Conservation (phyloP, 2,113 vertebrate genomes). For the Lipotes vexillifer region DNA sequence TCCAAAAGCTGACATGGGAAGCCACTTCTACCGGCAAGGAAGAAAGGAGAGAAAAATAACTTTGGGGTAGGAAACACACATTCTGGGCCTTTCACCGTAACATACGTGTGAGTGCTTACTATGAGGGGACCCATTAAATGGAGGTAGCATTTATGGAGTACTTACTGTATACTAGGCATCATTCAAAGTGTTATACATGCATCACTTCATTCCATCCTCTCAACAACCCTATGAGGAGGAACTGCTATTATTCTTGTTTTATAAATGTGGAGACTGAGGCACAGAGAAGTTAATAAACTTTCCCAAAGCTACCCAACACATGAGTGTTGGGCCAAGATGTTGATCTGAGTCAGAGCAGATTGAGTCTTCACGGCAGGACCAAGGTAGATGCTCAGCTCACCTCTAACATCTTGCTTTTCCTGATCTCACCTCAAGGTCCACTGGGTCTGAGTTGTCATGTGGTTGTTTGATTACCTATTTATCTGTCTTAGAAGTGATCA, state of each 20-base stretch:
- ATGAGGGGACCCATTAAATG: rapidly evolving
- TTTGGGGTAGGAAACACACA: too few relatives aligned
- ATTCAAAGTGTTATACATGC: background rate
- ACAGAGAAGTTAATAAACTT: background rate
- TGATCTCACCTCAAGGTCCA: background rate
- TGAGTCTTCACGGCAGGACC: background rate
- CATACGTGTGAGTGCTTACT: too few relatives aligned
- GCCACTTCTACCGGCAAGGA: background rate
- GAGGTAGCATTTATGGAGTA: too few relatives aligned
- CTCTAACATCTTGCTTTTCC: background rate
- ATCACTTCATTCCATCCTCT: background rate
- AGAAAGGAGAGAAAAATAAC: background rate
- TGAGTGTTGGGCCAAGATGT: background rate
- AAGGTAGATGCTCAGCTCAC: background rate
- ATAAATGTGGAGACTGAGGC: background rate
- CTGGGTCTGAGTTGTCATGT: background rate
- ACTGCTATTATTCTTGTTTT: background rate
- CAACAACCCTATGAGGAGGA: background rate
- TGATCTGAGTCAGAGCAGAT: background rate
- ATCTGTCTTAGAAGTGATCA: background rate
- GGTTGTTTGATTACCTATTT: background rate
- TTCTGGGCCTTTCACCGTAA: background rate
- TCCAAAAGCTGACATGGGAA: background rate
- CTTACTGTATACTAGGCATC: background rate
- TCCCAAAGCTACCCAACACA: background rate